phyloP scores from a whole-genome alignment of 1,140 invertebrate species.

The Bombus sibiricus region DNA sequence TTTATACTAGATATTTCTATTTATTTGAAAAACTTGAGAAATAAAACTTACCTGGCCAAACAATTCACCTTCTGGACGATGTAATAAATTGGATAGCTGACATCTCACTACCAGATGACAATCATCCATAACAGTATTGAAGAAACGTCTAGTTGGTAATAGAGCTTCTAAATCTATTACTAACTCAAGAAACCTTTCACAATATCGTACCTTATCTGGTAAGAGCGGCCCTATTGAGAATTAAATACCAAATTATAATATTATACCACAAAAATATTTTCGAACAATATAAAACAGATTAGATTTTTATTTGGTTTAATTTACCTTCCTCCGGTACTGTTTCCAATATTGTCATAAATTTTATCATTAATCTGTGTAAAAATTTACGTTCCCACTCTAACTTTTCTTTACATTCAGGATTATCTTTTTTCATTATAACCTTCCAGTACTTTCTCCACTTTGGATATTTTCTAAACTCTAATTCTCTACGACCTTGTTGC shows the following conservation, averaged over 20 bases:
- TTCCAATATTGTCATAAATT: constrained; percentile 94
- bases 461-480: constrained; percentile 93
- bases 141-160: constrained; percentile 97
- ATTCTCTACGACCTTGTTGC: constrained; percentile 91
- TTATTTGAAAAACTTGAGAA: neutral
- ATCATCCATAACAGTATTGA: constrained; percentile 98
- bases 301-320: neutral
- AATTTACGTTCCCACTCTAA: constrained; percentile 95
- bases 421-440: constrained; percentile 93
- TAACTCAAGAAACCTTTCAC: constrained; percentile 97
- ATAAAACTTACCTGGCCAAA: constrained; percentile 91
- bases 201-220: constrained; percentile 89
- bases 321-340: constrained; percentile 87
- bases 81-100: constrained; percentile 89
- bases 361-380: constrained; percentile 93
- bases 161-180: constrained; percentile 98
- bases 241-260: constrained; percentile 31
- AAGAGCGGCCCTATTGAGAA: constrained; percentile 81
- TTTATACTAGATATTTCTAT: neutral
- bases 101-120: constrained; percentile 96
- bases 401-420: constrained; percentile 87
- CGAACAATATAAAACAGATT: neutral
- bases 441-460: constrained; percentile 97
- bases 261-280: neutral
- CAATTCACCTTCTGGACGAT: constrained; percentile 93